phyloP scores from a whole-genome alignment of 2,888 invertebrate genomes.

The Apodemia mormo region DNA sequence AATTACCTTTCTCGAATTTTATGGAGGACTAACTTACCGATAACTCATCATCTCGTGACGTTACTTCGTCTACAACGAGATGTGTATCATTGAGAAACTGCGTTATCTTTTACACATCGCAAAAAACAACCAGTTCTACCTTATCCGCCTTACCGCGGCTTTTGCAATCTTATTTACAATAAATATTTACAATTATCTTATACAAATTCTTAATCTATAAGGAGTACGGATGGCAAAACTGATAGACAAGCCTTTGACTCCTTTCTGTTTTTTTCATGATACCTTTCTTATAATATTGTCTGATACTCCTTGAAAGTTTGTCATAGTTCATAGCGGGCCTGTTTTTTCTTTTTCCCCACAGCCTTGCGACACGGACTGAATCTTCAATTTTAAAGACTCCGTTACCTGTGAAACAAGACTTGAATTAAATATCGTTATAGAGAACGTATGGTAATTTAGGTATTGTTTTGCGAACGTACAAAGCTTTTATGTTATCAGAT shows the following conservation, averaged over 20 bases:
- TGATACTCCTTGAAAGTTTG: constrained; percentile 97
- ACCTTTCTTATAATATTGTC: constrained; percentile 99
- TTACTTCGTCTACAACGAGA: constrained; percentile 44
- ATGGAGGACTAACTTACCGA: constrained; percentile 65
- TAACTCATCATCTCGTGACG: constrained; percentile 50
- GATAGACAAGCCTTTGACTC: constrained; percentile 98
- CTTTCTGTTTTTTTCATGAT: constrained; percentile 99
- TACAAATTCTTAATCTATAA: constrained; percentile 80
- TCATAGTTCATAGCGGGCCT: constrained; percentile 99
- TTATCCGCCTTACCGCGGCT: constrained; percentile 78
- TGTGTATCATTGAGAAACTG: constrained; percentile 58
- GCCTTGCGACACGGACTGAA: constrained; percentile 96
- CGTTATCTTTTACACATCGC: constrained; percentile 55
- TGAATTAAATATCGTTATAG: constrained; percentile 34
- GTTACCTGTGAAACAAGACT: constrained; percentile 73
- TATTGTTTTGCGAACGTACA: constrained; percentile 29
- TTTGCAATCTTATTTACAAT: constrained; percentile 53
- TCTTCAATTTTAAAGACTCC: constrained; percentile 99
- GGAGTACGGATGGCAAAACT: constrained; percentile 97
- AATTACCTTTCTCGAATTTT: constrained; percentile 81
- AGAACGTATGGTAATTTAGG: constrained; percentile 33
- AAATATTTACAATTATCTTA: constrained; percentile 63
- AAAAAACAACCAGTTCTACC: constrained; percentile 63
- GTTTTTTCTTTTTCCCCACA: constrained; percentile 99
- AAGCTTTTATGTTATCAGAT: constrained; percentile 24